Base-by-base conservation (phyloP, 1,140 invertebrate genomes). In the Meteorus sp. region DNA sequence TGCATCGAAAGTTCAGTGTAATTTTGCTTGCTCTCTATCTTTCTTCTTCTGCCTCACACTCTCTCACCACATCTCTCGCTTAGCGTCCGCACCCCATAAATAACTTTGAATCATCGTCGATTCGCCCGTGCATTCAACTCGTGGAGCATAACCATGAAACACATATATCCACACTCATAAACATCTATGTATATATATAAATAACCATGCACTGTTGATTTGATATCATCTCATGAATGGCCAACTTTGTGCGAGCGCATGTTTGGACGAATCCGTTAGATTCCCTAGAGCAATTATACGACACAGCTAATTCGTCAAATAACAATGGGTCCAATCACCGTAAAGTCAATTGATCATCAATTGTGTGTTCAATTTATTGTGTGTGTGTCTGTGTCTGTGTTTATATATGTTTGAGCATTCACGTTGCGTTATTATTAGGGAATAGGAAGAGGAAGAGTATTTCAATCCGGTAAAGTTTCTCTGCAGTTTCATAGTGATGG, bases 61-160 rank as follows among this genome's bases (percentile, higher is more conserved):
- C n/a, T 13, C n/a, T n/a, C n/a, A n/a, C n/a, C n/a, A n/a, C n/a
- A n/a, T n/a, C n/a, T n/a, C n/a, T n/a, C n/a, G n/a, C n/a, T n/a
- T n/a, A n/a, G n/a, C 23, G 35, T 50, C 48, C 39, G 31, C 56
- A 58, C 70, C 64, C 68, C 67, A 73, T 72, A 75, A 74, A 75
- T 74, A 73, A 72, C 70, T 69, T 70, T 72, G 72, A 75, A 74
- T 73, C 71, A 73, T 75, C 71, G 70, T 66, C 29, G 27, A 33
- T 43, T n/a, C 35, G 29, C 6, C 45, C 63, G 59, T 44, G 58
- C 45, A 61, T 68, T 67, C 64, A 57, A 61, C 51, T 47, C 39
- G 31, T 41, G 47, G 35, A 60, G 60, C 44, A 37, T 35, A 29
- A 47, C 27, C 29, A 35, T 50, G 23, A 35, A 50, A 33, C 29